Evolutionary conservation across 2,797 vertebrate genomes (phyloP), one percentile per base, ranked within the genome.

Genomic region (Syngnathus rostellatus): DNA sequence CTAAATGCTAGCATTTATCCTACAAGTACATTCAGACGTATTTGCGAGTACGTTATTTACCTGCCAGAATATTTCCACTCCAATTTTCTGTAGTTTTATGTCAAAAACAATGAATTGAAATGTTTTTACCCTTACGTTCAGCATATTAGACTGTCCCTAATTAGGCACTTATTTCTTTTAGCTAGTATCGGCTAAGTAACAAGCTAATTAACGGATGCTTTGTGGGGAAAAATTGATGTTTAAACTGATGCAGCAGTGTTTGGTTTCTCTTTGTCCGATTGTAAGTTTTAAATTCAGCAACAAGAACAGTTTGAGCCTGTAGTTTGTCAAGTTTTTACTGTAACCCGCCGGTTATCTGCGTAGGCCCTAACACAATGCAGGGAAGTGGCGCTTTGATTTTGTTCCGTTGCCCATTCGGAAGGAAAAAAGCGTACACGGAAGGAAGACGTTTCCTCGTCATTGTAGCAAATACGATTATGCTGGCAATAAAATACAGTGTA

Each of bases 101-200:
- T 31, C 31, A 31, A 31, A 4, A 31, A 31, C 31, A 31, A 31
- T 31, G 31, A 31, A 31, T 31, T 16, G 14, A 46, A 46, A 14
- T 17, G 16, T 46, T 46, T 46, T 46, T 17, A 46, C 2, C 16
- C 45, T 46, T 6, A 17, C 45, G 0, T 46, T 17, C 16, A 46
- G 45, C 45, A 5, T 46, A 16, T 46, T 46, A 46, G 45, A 46
- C 45, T 46, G 45, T 12, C 45, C 45, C 45, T 17, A 46, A 46
- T 92, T 91, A 89, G 91, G 90, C 90, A 93, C 93, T 95, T 94
- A 91, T 93, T 95, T 94, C 84, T 78, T 90, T 95, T 85, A 90
- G 83, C 73, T 87, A 87, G 88, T 88, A 86, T 89, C 85, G 85
- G 83, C 84, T 88, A 90, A 88, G 87, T 90, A 90, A 91, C 82